Evolutionary conservation across 2,888 invertebrate species (phyloP).

Genomic region (Hyposoter dolosus): DNA sequence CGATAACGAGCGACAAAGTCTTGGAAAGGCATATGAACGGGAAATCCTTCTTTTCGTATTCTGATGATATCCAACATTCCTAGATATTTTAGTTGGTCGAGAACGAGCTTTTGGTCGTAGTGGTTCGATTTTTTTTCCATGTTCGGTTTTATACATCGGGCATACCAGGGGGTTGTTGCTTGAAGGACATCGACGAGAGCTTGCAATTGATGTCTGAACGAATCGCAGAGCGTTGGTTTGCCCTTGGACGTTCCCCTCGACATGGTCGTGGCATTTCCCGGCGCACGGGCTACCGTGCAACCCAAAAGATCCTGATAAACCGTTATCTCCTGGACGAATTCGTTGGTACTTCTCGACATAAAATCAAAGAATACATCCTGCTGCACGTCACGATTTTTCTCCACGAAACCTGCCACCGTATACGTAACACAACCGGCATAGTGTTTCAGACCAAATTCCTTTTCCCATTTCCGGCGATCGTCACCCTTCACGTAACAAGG

Average conservation of each 20-base stretch:
- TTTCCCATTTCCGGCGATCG: conserved; percentile 95
- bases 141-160: conserved; percentile 97
- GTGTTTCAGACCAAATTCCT: conserved; percentile 95
- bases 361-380: conserved; percentile 97
- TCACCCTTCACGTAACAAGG: conserved; percentile 93
- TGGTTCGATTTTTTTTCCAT: conserved; percentile 92
- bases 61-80: conserved; percentile 97
- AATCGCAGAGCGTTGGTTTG: conserved; percentile 95
- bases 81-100: conserved; percentile 95
- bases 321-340: conserved; percentile 92
- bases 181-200: conserved; percentile 95
- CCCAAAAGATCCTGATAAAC: conserved; percentile 84
- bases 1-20: conserved; percentile 92
- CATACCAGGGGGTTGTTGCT: conserved; percentile 96
- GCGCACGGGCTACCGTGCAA: conserved; percentile 80
- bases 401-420: conserved; percentile 93
- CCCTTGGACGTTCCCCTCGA: conserved; percentile 95
- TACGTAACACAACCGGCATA: conserved; percentile 96
- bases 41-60: conserved; percentile 95
- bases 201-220: conserved; percentile 94
- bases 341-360: conserved; percentile 93
- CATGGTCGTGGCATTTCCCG: conserved; percentile 85
- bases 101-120: conserved; percentile 92
- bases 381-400: conserved; percentile 96
- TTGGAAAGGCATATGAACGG: conserved; percentile 92